Conservation (phyloP, 92 coral and sea anemone species). For the Bergia sp. region DNA sequence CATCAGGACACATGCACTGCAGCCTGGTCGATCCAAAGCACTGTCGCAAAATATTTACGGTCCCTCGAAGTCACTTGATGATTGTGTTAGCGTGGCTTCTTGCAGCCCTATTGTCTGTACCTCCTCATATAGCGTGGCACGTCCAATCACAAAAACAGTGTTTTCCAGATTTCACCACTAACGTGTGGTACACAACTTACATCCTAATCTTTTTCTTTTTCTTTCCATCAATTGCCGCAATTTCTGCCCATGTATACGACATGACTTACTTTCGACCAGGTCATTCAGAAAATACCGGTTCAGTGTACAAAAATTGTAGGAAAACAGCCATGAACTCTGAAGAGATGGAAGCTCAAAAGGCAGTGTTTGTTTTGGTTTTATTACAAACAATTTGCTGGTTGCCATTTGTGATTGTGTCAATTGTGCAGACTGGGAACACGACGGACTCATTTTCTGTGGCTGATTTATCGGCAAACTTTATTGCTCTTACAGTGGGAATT, state of each 20-base stretch:
- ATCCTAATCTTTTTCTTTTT: conserved; percentile 62
- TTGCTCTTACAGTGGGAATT: conserved; percentile 67
- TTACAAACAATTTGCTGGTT: conserved; percentile 76
- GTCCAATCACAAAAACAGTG: conserved; percentile 57
- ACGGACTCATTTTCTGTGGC: conserved; percentile 40
- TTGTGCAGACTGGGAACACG: conserved; percentile 54
- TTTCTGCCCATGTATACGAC: conserved; percentile 68
- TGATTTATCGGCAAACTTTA: conserved; percentile 66
- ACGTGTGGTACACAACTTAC: conserved; percentile 73
- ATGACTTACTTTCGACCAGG: conserved; percentile 68
- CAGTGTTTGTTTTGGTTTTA: conserved; percentile 60
- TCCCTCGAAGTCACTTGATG: conserved; percentile 52
- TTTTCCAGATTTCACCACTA: conserved; percentile 75
- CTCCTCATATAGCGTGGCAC: conserved; percentile 79
- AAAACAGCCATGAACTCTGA: conserved; percentile 56
- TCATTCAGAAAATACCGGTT: conserved; percentile 46
- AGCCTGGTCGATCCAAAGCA: conserved; percentile 66
- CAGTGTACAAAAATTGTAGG: conserved; percentile 57
- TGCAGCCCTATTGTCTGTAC: conserved; percentile 59
- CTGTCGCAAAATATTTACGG: conserved; percentile 68
- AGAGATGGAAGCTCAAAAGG: conserved; percentile 73
- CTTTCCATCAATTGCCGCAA: conserved; percentile 63
- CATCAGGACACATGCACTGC: conserved; percentile 74
- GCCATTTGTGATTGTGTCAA: conserved; percentile 67
- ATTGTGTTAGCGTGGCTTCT: conserved; percentile 63